phyloP scores from a whole-genome alignment of 2,113 vertebrate species.

The Coptodon bakossiorum region DNA sequence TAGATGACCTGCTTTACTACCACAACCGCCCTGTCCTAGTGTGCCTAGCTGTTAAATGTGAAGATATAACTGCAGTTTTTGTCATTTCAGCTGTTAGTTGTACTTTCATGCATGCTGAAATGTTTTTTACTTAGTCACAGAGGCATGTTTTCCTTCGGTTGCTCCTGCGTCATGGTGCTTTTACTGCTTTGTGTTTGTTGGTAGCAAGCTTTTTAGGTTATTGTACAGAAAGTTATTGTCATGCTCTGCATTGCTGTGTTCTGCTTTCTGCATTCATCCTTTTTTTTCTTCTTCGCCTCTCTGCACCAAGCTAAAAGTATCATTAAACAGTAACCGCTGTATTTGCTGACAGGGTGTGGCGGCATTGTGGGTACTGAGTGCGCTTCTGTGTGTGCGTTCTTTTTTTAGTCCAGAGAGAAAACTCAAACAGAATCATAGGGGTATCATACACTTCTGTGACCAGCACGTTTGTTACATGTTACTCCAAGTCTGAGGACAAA shows the following conservation, averaged over 20 bases:
- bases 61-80: neutral
- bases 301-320: slow-evolving; percentile 1
- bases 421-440: slow-evolving; percentile 13
- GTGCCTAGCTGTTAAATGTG: neutral
- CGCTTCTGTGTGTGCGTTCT: neutral
- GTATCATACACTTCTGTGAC: neutral
- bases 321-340: slow-evolving; percentile 36
- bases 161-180: neutral
- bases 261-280: neutral
- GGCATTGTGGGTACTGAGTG: slow-evolving; percentile 16
- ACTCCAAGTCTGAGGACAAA: neutral
- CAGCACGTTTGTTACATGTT: neutral
- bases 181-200: neutral
- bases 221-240: neutral
- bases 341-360: slow-evolving; percentile 58
- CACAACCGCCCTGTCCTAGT: neutral
- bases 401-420: slow-evolving; percentile 41
- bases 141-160: neutral
- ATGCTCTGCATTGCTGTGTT: neutral
- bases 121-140: neutral
- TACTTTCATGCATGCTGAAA: neutral
- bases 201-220: neutral
- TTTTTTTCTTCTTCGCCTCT: neutral
- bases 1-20: neutral
- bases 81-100: neutral